Conservation (phyloP, 2,797 vertebrate genomes). For the Limnodromus scolopaceus region DNA sequence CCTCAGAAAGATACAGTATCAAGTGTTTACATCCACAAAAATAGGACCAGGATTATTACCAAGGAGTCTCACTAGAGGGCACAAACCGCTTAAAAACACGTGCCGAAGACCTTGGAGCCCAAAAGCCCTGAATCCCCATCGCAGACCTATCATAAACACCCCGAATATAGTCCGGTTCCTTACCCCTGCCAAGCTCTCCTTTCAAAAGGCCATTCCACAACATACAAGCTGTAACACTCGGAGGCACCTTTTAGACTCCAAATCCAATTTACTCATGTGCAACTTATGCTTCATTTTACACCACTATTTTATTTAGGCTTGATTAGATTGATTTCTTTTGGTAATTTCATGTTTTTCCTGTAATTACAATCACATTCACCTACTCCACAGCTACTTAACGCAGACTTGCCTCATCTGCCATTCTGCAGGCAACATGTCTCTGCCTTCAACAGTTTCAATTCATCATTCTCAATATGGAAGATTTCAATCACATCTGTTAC, state of each 20-base stretch:
- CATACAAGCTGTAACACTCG: neutral
- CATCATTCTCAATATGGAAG: neutral
- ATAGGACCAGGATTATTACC: neutral
- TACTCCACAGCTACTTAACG: neutral
- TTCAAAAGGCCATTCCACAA: neutral
- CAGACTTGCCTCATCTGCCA: neutral
- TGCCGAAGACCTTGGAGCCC: neutral
- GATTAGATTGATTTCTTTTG: neutral
- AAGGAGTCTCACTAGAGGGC: conserved; percentile 37
- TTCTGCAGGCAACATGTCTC: neutral
- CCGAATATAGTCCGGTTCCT: neutral
- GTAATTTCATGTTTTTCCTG: neutral
- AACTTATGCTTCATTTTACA: neutral
- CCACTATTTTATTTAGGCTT: neutral
- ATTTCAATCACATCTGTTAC: neutral
- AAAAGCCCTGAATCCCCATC: neutral
- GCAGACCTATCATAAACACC: fast-evolving
- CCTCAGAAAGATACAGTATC: neutral
- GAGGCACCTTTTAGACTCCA: neutral
- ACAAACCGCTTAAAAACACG: neutral
- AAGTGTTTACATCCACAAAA: neutral
- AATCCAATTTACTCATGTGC: neutral
- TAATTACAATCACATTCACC: neutral
- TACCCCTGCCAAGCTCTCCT: fast-evolving
- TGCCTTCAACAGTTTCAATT: neutral